Conservation (phyloP, 2,797 vertebrate genomes). For the Champsocephalus gunnari region DNA sequence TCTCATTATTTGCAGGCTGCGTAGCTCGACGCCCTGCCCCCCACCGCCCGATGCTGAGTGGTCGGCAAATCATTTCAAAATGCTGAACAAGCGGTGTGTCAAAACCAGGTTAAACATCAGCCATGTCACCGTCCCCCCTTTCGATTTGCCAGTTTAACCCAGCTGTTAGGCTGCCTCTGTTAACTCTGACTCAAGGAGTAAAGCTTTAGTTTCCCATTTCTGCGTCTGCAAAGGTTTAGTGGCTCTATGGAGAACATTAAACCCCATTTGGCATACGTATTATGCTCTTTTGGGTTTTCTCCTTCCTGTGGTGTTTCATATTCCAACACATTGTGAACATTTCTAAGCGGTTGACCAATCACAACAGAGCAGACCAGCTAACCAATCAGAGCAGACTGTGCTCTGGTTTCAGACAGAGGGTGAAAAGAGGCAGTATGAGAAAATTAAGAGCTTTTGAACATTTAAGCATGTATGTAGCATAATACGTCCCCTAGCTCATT, state of each 20-base stretch:
- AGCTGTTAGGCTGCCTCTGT: not conserved
- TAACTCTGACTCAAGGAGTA: not conserved
- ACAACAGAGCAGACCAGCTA: too few relatives aligned
- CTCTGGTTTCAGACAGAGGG: too few relatives aligned
- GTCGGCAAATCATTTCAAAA: slow-evolving; percentile 24
- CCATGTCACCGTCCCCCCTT: not conserved
- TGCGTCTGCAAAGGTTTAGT: not conserved
- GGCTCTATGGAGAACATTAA: not conserved
- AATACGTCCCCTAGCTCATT: not conserved
- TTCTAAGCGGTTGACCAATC: too few relatives aligned
- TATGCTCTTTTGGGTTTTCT: too few relatives aligned
- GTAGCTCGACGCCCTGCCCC: slow-evolving; percentile 24
- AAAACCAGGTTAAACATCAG: not conserved
- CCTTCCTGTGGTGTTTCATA: too few relatives aligned
- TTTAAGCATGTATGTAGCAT: too few relatives aligned
- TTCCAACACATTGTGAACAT: too few relatives aligned
- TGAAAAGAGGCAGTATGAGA: too few relatives aligned
- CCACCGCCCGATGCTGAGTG: slow-evolving; percentile 25
- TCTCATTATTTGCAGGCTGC: slow-evolving; percentile 75
- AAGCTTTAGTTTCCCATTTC: not conserved
- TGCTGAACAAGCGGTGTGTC: not conserved
- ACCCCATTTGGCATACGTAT: not conserved
- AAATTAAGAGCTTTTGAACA: too few relatives aligned
- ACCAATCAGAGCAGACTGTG: too few relatives aligned
- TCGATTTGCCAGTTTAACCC: slow-evolving; percentile 13